These are phyloP conservation scores for Phlogophora meticulosa DNA, from an alignment of 2,888 invertebrate species.

Conservation along the genomic window DNA sequence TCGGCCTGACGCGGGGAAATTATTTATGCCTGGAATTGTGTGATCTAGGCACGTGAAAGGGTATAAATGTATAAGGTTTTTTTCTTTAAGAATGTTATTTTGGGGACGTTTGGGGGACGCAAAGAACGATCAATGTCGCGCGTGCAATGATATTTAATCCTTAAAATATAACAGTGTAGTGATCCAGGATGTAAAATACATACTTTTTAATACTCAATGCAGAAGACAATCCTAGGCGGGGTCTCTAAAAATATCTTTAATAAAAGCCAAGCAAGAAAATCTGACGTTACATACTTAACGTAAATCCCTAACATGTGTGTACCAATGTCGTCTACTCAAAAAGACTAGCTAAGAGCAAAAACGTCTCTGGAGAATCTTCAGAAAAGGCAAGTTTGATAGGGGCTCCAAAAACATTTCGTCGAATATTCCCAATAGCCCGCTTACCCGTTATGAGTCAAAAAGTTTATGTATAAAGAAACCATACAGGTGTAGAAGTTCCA, in stretches of 20 bases:
- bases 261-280: slow-evolving; percentile 4
- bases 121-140: background rate
- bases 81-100: background rate
- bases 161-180: no score
- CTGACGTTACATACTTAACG: slow-evolving; percentile 1
- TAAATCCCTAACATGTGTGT: background rate
- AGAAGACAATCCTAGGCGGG: background rate
- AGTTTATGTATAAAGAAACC: slow-evolving; percentile 9
- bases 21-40: slow-evolving; percentile 37
- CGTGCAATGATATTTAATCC: background rate
- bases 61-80: background rate
- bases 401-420: slow-evolving; percentile 6
- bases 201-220: background rate
- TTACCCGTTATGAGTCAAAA: slow-evolving; percentile 27
- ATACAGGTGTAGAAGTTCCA: slow-evolving; percentile 26
- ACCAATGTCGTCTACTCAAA: slow-evolving; percentile 19
- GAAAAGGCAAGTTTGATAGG: slow-evolving; percentile 19
- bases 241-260: background rate
- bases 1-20: slow-evolving; percentile 32
- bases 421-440: slow-evolving; percentile 44
- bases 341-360: slow-evolving; percentile 7
- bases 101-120: background rate
- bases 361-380: slow-evolving; percentile 32
- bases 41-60: slow-evolving; percentile 19
- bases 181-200: background rate